Evolutionary conservation across 2,888 invertebrate genomes (phyloP).

Genomic region (Meganola albula): DNA sequence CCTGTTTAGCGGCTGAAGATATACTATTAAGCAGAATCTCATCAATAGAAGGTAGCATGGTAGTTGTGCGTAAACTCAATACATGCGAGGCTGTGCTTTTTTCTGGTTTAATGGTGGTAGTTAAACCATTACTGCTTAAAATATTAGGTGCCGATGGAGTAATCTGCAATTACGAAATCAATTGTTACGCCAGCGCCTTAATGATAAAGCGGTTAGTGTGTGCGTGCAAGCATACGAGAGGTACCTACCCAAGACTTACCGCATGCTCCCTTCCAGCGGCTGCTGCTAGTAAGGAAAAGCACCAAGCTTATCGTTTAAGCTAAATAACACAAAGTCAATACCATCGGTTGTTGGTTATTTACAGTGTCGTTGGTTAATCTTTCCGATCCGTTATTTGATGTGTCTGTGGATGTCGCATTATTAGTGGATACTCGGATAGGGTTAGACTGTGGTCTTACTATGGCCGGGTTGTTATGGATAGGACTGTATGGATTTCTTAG

Average conservation of each 20-base stretch:
- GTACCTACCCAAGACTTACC: slow-evolving; percentile 33
- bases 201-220: slow-evolving; percentile 47
- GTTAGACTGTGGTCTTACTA: slow-evolving; percentile 76
- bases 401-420: slow-evolving; percentile 78
- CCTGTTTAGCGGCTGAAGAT: slow-evolving; percentile 79
- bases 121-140: slow-evolving; percentile 72
- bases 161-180: slow-evolving; percentile 75
- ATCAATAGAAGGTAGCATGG: slow-evolving; percentile 78
- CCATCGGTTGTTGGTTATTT: slow-evolving; percentile 75
- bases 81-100: slow-evolving; percentile 77
- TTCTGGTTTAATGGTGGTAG: slow-evolving; percentile 67
- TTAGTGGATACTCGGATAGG: slow-evolving; percentile 82
- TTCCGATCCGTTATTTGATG: slow-evolving; percentile 78
- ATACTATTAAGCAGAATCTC: slow-evolving; percentile 80
- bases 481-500: slow-evolving; percentile 79
- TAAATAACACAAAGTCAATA: slow-evolving; percentile 73
- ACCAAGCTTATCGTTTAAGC: slow-evolving; percentile 69
- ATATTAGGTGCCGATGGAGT: slow-evolving; percentile 72
- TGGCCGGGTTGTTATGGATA: slow-evolving; percentile 77
- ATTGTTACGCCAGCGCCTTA: slow-evolving; percentile 60
- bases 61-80: slow-evolving; percentile 75
- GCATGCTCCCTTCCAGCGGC: slow-evolving; percentile 37
- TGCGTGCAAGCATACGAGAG: slow-evolving; percentile 55
- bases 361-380: slow-evolving; percentile 75
- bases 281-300: slow-evolving; percentile 48